These are phyloP conservation scores for Tortrix viridana DNA, from an alignment of 2,888 invertebrate genomes.

Conservation along the genomic window DNA sequence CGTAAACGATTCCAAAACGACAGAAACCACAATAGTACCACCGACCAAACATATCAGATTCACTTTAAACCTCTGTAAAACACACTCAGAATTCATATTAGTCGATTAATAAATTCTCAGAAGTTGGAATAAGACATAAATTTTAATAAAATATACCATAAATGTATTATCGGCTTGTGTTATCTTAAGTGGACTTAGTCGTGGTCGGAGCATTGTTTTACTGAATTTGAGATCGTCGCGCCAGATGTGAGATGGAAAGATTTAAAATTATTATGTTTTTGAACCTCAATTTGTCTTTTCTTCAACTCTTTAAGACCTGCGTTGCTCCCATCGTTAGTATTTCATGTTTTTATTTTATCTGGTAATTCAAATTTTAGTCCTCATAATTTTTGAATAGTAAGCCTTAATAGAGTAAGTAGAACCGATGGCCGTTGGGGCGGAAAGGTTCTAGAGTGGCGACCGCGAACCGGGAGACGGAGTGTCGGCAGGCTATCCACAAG, in stretches of 20 bases:
- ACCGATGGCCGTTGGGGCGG: too few relatives aligned
- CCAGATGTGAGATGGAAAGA: slow-evolving; percentile 57
- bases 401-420: too few relatives aligned
- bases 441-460: too few relatives aligned
- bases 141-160: slow-evolving; percentile 79
- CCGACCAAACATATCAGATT: slow-evolving; percentile 59
- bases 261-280: slow-evolving; percentile 52
- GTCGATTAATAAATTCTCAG: slow-evolving; percentile 81
- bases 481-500: too few relatives aligned
- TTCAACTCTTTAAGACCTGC: too few relatives aligned
- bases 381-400: too few relatives aligned
- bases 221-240: slow-evolving; percentile 52
- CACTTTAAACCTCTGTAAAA: slow-evolving; percentile 58
- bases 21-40: slow-evolving; percentile 29
- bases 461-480: too few relatives aligned
- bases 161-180: slow-evolving; percentile 63
- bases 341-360: too few relatives aligned
- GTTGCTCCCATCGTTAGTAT: too few relatives aligned
- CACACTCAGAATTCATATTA: slow-evolving; percentile 80
- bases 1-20: slow-evolving; percentile 25
- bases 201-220: slow-evolving; percentile 63
- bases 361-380: too few relatives aligned
- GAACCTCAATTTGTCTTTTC: slow-evolving; percentile 27
- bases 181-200: slow-evolving; percentile 64
- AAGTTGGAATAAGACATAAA: slow-evolving; percentile 82